Evolutionary conservation across 2,113 vertebrate genomes (phyloP).

Genomic region (Urocolius indicus): DNA sequence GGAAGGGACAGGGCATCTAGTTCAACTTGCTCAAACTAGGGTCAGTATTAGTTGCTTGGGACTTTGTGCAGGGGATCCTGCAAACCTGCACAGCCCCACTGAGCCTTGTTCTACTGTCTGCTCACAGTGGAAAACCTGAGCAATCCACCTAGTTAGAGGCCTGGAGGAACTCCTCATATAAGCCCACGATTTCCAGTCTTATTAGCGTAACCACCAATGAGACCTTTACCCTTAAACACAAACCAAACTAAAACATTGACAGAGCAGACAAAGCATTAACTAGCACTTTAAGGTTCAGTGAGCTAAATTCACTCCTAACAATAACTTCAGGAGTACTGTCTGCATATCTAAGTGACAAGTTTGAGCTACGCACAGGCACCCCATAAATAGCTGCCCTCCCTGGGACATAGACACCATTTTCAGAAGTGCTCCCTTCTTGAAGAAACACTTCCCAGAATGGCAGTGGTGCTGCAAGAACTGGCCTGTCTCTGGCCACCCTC

Average conservation of each 20-base stretch:
- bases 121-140: not conserved
- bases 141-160: not conserved
- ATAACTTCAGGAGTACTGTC: not conserved
- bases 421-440: not conserved
- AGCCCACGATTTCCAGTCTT: not conserved
- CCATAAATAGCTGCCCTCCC: not conserved
- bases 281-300: not conserved
- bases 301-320: not conserved
- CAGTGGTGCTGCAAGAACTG: not conserved
- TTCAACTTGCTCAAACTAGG: not conserved
- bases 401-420: not conserved
- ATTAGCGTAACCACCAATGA: not conserved
- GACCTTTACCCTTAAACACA: not conserved
- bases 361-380: not conserved
- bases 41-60: not conserved
- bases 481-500: not conserved
- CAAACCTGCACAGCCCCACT: not conserved
- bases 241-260: not conserved
- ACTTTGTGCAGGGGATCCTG: not conserved
- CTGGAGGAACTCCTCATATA: not conserved
- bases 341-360: not conserved
- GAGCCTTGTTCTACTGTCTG: not conserved
- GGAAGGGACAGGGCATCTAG: not conserved
- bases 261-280: not conserved
- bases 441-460: slow-evolving; percentile 9